A percentile compares a stretch with the other conserved stretches of the same genome.
These are phyloP conservation scores for Patiria pectinifera DNA, from an alignment of 53 echinoderm and acorn worm genomes.

Conservation along the genomic window DNA sequence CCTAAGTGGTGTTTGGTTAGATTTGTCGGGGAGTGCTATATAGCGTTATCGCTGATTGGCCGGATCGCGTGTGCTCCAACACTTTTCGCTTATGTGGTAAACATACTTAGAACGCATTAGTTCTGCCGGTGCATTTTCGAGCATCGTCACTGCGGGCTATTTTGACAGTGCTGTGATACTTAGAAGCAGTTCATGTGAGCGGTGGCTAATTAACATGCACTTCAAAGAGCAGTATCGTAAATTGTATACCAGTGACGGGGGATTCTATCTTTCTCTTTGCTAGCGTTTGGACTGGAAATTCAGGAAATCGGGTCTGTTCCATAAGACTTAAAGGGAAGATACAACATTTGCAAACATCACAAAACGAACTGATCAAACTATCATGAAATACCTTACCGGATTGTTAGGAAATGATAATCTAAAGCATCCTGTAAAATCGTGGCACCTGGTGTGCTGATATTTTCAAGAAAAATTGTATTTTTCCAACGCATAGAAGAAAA, in stretches of 20 bases:
- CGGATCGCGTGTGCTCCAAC: background rate
- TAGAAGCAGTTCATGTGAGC: background rate
- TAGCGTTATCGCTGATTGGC: background rate
- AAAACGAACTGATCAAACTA: too few relatives aligned
- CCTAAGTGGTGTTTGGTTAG: slow-evolving; percentile 8
- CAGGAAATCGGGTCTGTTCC: too few relatives aligned
- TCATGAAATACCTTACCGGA: too few relatives aligned
- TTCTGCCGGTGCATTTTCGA: background rate
- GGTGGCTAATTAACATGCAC: background rate
- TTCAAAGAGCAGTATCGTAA: background rate
- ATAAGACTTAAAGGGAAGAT: too few relatives aligned
- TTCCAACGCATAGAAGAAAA: too few relatives aligned
- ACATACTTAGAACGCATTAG: background rate
- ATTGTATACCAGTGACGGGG: background rate
- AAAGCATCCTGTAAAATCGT: too few relatives aligned
- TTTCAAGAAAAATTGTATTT: too few relatives aligned
- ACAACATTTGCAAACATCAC: too few relatives aligned
- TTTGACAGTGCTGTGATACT: background rate
- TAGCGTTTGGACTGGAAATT: too few relatives aligned
- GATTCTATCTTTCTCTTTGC: too few relatives aligned
- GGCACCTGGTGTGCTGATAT: too few relatives aligned
- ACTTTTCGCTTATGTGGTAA: background rate
- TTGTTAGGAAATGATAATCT: too few relatives aligned
- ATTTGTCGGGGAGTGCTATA: background rate
- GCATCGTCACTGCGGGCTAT: background rate